Base-by-base conservation (phyloP, 2,797 vertebrate genomes). In the Myotis pilosus region DNA sequence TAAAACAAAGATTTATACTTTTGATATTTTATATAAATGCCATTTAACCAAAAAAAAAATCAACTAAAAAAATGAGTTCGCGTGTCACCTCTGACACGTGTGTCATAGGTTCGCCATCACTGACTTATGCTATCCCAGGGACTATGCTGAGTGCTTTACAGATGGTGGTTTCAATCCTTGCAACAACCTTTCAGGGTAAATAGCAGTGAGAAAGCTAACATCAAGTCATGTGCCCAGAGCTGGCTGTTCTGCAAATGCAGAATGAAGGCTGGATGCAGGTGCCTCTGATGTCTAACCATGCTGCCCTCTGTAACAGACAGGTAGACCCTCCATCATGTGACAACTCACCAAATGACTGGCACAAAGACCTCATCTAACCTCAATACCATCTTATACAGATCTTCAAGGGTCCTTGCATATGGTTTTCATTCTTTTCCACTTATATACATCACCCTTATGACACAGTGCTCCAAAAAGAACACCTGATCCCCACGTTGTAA, bases 261-360 rank as follows among this genome's bases (percentile, higher is more conserved):
- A 51, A 72, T 0, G 4, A 30, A 72, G 60, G 13, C 1, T 7
- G 16, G 25, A 11, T 47, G 57, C 33, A 36, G 55, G 4, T 55
- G 38, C n/a, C 20, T 49, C 41, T 8, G 12, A 86, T 15, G 23
- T n/a, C 49, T 13, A 23, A 1, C 4, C 33, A 33, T 2, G 25
- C 38, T 3, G n/a, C 49, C n/a, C 57, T 30, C 57, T 1, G 0
- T n/a, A 23, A 20, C 36, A 23, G 5, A 92, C 19, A 66, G 38
- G 33, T 0, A 1, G 12, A 8, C 30, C n/a, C 17, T 51, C 44
- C 72, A 2, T 49, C 33, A 4, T 3, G 17, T 1, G 30, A 22
- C 19, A 53, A 5, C 16, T 7, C 55, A 12, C 49, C 53, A 30
- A n/a, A 25, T n/a, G 6, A 49, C 0, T 7, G 22, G 28, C 2